Evolutionary conservation across 2,113 vertebrate genomes (phyloP), one percentile per base, ranked within the genome.

Genomic region (Rhea pennata): DNA sequence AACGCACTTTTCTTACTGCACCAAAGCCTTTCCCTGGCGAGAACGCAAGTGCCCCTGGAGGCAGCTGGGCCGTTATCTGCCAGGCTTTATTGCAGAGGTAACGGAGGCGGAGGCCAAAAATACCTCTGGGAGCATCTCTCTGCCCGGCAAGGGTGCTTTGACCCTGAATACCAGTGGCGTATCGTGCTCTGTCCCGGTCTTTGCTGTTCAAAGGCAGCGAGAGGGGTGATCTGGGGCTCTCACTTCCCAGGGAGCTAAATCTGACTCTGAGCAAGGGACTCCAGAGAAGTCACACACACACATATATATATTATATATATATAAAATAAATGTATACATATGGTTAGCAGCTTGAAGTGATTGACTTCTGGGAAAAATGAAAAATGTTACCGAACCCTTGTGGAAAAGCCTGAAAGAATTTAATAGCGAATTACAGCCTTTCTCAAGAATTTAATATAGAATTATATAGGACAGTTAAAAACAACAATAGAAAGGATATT

Each of bases 361-460:
- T 84, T 71, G 91, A 92, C 81, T 97, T 94, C 75, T 95, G 84
- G 89, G 91, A 92, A 91, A 80, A 78, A 95, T 92, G 77, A 97
- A 95, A 74, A 95, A 86, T 58, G 67, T 95, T 95, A 94, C 94
- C 67, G 93, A 95, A 67, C 84, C 91, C 93, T 85, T 66, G 84
- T 95, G 91, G 76, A 87, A 96, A 96, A 95, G 54, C 69, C 89
- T 83, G 79, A 81, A 96, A 92, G 84, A 96, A 97, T 96, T 96
- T 95, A 97, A 96, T 91, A 95, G 91, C 95, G 92, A 96, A 96
- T 95, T 95, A 95, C 89, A 95, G 87, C 89, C 64, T 95, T 96
- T 91, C 94, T 95, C 94, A 96, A 96, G 92, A 96, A 97, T 97
- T 97, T 96, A 96, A 96, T 95, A 96, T 91, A 74, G 91, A 95